Evolutionary conservation across 2,113 vertebrate species (phyloP).

Genomic region (Sander lucioperca): DNA sequence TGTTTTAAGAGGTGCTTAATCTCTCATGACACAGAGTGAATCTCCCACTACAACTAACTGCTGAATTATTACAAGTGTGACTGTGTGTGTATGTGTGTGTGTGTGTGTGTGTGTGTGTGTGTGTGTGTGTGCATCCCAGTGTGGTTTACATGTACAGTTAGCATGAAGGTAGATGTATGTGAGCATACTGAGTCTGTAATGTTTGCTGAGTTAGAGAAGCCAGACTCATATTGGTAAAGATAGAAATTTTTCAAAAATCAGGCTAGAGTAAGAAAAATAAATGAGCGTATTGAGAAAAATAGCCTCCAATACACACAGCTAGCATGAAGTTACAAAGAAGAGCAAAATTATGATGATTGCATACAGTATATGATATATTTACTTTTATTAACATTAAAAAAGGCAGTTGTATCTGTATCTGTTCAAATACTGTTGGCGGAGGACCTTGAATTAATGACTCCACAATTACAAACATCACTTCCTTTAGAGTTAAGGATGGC

Average conservation of each 20-base stretch:
- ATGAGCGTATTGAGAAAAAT: slow-evolving; percentile 63
- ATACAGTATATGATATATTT: neutral
- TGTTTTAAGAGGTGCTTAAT: slow-evolving; percentile 68
- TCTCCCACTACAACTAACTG: slow-evolving; percentile 53
- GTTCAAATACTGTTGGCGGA: neutral
- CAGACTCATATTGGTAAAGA: slow-evolving; percentile 58
- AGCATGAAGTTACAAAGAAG: neutral
- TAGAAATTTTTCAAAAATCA: neutral
- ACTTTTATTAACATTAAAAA: neutral
- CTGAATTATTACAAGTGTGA: slow-evolving; percentile 55
- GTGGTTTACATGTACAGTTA: neutral
- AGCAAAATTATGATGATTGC: neutral
- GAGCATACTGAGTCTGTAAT: slow-evolving; percentile 19
- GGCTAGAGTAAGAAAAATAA: neutral
- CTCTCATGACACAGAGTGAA: slow-evolving; percentile 30
- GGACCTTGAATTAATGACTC: too few relatives aligned
- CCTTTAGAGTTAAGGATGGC: neutral
- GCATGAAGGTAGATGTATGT: neutral
- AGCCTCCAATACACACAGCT: neutral
- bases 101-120: neutral
- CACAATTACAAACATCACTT: neutral
- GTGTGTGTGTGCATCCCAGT: neutral
- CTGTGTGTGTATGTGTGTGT: neutral
- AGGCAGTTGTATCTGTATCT: neutral
- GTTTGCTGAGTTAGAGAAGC: slow-evolving; percentile 31